Percentiles rank a stretch among this genome's conserved stretches.
Conservation (phyloP, 2,888 invertebrate species). For the Anodontia alba region DNA sequence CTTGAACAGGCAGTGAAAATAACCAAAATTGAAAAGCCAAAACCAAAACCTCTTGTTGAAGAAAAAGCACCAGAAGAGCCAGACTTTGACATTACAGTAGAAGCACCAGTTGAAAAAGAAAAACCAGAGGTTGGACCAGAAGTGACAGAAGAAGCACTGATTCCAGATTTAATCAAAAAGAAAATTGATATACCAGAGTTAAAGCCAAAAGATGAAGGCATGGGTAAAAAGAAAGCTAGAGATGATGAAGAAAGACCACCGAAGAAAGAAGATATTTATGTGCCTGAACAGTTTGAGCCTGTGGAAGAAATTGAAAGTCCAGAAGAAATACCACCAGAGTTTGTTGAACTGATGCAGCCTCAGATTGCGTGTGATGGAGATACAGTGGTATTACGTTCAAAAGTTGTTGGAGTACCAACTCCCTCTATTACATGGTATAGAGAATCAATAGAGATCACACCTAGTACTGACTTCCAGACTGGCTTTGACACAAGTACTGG, state of each 20-base stretch:
- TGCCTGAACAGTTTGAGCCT: slow-evolving; percentile 66
- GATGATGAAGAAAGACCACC: slow-evolving; percentile 66
- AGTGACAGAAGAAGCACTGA: slow-evolving; percentile 59
- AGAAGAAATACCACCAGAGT: slow-evolving; percentile 79
- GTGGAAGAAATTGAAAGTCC: slow-evolving; percentile 67
- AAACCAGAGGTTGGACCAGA: slow-evolving; percentile 43
- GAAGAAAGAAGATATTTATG: slow-evolving; percentile 60
- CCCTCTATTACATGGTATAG: slow-evolving; percentile 82
- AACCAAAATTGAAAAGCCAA: slow-evolving; percentile 69
- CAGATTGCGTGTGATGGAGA: slow-evolving; percentile 80
- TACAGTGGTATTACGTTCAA: slow-evolving; percentile 75
- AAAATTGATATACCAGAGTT: slow-evolving; percentile 65
- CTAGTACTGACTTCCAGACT: slow-evolving; percentile 76
- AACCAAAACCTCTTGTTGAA: slow-evolving; percentile 69
- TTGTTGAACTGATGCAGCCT: slow-evolving; percentile 80
- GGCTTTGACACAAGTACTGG: slow-evolving; percentile 80
- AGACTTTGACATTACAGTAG: slow-evolving; percentile 47
- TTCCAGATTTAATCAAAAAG: slow-evolving; percentile 65
- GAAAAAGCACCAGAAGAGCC: slow-evolving; percentile 70
- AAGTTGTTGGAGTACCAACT: slow-evolving; percentile 77
- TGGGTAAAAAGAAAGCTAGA: slow-evolving; percentile 56
- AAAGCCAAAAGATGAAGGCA: slow-evolving; percentile 56
- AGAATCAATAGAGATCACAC: slow-evolving; percentile 71
- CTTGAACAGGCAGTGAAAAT: slow-evolving; percentile 70
- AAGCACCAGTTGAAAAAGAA: slow-evolving; percentile 45